Evolutionary conservation across 2,888 invertebrate genomes (phyloP).

Genomic region (Gordius sp.): DNA sequence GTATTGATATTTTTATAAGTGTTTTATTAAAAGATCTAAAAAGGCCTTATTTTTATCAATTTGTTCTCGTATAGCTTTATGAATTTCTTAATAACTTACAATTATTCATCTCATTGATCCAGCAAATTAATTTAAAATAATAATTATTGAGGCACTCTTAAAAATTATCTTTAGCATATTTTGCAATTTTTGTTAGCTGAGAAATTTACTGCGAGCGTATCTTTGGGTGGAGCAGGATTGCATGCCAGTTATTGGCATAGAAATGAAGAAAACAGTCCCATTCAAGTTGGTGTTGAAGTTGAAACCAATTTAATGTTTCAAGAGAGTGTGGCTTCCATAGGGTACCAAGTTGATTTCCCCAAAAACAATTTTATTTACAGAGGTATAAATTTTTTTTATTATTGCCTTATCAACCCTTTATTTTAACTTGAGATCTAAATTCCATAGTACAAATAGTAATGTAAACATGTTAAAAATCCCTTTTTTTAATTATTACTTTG

Average conservation of each 20-base stretch:
- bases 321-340: constrained; percentile 65
- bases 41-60: background rate
- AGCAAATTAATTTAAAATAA: no score
- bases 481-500: no score
- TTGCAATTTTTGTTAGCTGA: constrained; percentile 26
- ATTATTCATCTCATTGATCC: no score
- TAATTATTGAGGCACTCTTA: background rate
- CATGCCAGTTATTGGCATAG: constrained; percentile 79
- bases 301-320: constrained; percentile 67
- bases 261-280: constrained; percentile 45
- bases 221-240: constrained; percentile 45
- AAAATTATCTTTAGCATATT: constrained; percentile 17
- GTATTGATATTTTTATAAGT: no score
- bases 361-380: constrained; percentile 73
- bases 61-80: background rate
- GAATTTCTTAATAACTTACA: constrained; percentile 14
- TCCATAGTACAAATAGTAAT: background rate
- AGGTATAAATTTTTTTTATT: no score
- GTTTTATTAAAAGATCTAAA: no score
- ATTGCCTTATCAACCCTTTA: no score
- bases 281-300: constrained; percentile 65
- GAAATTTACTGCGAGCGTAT: constrained; percentile 31
- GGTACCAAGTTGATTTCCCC: constrained; percentile 70
- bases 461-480: no score
- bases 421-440: background rate